phyloP scores from a whole-genome alignment of 2,888 invertebrate species.

The Bunonema sp. region DNA sequence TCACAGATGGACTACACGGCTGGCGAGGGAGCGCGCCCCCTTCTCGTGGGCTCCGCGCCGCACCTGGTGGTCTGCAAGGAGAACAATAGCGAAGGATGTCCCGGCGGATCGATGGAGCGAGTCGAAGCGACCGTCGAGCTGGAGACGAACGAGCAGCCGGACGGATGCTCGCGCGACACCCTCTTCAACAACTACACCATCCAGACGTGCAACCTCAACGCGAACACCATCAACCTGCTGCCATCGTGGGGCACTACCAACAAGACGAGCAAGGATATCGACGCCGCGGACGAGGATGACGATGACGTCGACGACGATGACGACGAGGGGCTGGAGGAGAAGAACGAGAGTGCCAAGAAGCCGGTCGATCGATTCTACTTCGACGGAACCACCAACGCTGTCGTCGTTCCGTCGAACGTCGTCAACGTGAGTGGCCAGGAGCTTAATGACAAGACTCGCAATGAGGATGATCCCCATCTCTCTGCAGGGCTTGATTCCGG shows the following conservation, averaged over 20 bases:
- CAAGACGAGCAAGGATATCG: background rate
- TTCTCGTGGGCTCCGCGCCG: no score
- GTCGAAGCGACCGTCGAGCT: slow-evolving; percentile 54
- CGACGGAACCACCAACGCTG: slow-evolving; percentile 7
- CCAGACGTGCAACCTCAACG: slow-evolving; percentile 56
- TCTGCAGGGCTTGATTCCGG: slow-evolving; percentile 19
- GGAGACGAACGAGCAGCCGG: slow-evolving; percentile 72
- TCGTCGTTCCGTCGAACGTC: slow-evolving; percentile 5
- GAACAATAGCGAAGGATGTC: background rate
- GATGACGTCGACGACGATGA: background rate
- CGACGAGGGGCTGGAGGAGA: background rate
- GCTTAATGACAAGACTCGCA: no score
- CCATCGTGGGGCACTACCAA: no score
- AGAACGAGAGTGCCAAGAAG: no score
- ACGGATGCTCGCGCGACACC: slow-evolving; percentile 86
- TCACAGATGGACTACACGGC: no score
- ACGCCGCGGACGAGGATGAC: slow-evolving; percentile 49
- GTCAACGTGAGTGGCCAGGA: no score
- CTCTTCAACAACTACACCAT: slow-evolving; percentile 53
- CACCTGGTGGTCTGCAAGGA: slow-evolving; percentile 1
- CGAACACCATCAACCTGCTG: slow-evolving; percentile 69
- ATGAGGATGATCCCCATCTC: background rate
- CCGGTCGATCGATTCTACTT: slow-evolving; percentile 1
- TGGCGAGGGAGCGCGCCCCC: no score
- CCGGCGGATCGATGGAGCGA: slow-evolving; percentile 7